Evolutionary conservation across 1,140 invertebrate genomes (phyloP).

Genomic region (Euwallacea similis): DNA sequence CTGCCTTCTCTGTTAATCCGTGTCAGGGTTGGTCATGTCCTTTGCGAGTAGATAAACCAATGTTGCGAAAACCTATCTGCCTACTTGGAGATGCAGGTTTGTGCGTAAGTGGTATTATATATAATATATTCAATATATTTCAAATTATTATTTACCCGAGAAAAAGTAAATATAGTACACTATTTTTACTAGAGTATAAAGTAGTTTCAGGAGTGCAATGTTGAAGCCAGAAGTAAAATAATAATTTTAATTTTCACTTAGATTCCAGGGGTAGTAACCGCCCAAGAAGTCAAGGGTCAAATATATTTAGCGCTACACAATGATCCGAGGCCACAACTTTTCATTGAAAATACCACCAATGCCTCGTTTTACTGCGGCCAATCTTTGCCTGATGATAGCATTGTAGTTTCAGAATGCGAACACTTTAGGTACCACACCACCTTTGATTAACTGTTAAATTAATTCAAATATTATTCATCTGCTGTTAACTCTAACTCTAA

Average conservation of each 20-base stretch:
- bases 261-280: slow-evolving; percentile 58
- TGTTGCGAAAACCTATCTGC: slow-evolving; percentile 51
- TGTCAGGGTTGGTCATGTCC: slow-evolving; percentile 59
- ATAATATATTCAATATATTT: too few species aligned
- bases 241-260: slow-evolving; percentile 3
- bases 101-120: slow-evolving; percentile 24
- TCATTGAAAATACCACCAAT: slow-evolving; percentile 49
- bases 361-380: slow-evolving; percentile 47
- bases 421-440: slow-evolving; percentile 49
- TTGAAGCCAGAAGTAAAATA: too few species aligned
- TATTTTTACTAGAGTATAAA: too few species aligned
- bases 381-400: slow-evolving; percentile 35
- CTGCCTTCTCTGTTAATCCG: slow-evolving; percentile 53
- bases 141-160: slow-evolving; percentile 24
- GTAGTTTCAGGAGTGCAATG: background rate
- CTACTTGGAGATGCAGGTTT: slow-evolving; percentile 1
- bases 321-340: slow-evolving; percentile 59
- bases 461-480: background rate
- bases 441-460: too few species aligned
- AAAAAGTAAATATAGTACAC: too few species aligned
- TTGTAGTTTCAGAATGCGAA: slow-evolving; percentile 45
- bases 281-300: slow-evolving; percentile 60
- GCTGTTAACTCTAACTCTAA: background rate
- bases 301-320: slow-evolving; percentile 61
- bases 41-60: slow-evolving; percentile 57